These are phyloP conservation scores for Bombus sylvicola DNA, from an alignment of 1,140 invertebrate species.

Conservation along the genomic window DNA sequence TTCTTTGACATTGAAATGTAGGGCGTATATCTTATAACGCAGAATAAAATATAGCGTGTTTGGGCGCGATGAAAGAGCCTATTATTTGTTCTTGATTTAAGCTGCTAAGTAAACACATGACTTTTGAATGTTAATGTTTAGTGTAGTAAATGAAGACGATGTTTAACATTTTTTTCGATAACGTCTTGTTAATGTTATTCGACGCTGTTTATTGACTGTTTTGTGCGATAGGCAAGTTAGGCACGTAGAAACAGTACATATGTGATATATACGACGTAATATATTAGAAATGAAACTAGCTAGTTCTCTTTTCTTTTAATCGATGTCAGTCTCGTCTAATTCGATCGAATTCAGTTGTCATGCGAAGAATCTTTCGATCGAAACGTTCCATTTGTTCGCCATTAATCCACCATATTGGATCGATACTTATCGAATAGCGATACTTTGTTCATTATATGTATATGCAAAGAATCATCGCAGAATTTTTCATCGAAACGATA, in stretches of 20 bases:
- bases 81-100: background rate
- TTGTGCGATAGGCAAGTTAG: background rate
- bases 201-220: background rate
- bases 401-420: constrained; percentile 34
- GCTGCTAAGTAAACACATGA: background rate
- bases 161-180: background rate
- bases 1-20: background rate
- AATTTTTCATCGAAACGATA: background rate
- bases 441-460: too few species aligned
- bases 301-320: background rate
- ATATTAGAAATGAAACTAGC: constrained; percentile 2
- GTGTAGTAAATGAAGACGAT: background rate
- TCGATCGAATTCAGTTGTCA: background rate
- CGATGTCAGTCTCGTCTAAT: background rate
- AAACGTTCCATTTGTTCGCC: background rate
- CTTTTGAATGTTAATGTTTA: background rate
- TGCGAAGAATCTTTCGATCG: background rate
- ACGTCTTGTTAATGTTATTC: background rate
- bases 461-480: background rate
- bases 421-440: constrained; percentile 32
- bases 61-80: too few species aligned
- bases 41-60: background rate
- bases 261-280: background rate
- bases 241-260: background rate
- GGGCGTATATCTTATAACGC: background rate